Evolutionary conservation across 2,113 vertebrate genomes (phyloP), one percentile per base, ranked within the genome.

Genomic region (Sialia sialis): DNA sequence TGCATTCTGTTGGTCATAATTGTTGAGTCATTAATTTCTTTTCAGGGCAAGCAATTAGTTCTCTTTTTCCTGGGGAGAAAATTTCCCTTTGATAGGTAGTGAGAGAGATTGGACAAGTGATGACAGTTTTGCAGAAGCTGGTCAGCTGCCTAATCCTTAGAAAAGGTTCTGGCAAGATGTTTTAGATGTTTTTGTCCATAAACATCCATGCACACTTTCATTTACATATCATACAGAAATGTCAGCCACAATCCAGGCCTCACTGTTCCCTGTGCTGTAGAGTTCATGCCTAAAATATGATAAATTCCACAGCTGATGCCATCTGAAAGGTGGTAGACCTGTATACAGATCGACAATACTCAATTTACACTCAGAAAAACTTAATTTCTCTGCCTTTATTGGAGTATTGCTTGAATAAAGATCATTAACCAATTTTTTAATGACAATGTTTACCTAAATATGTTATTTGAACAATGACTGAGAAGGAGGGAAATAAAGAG

Each of bases 11-110:
- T 70, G 75, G 39, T 84, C 88, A 77, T 73, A 82, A 90, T 10
- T 55, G 39, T 79, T 49, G 67, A 95, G 41, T 76, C 48, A 89
- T 81, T 94, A 78, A 69, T 94, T 97, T 87, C 62, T 36, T 94
- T 95, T 81, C 43, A 85, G 58, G 62, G 49, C 26, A 51, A 82
- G 44, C 38, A 78, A 78, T 79, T 89, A 92, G 12, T 16, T 4
- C n/a, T 92, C 19, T 68, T 6, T 81, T 83, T 72, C 66, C 84
- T 79, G 69, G 54, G 43, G 59, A 80, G 56, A 81, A 94, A 91
- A 84, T 66, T 87, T 89, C 68, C 52, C 48, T 93, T 74, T 83
- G 82, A 78, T 83, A 80, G 25, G 39, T 36, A 89, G n/a, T 13
- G 36, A 62, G 62, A 68, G 56, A 93, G 23, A 23, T 0, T 83